A percentile compares a stretch with the other conserved stretches of the same genome.
phyloP scores from a whole-genome alignment of 2,888 invertebrate genomes.

The Alentia gelatinosa region DNA sequence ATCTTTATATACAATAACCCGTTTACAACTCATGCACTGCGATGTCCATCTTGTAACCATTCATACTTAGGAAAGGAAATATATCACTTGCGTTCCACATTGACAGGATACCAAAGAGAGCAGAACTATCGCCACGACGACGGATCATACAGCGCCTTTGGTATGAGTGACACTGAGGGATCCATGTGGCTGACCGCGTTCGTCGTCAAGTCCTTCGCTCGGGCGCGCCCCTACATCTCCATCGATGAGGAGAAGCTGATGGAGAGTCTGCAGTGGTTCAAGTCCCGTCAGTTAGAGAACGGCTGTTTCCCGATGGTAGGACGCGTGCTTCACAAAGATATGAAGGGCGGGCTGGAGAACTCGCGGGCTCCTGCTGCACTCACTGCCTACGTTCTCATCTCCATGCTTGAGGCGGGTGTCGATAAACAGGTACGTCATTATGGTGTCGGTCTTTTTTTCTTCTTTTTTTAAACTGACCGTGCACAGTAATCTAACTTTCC shows the following conservation, averaged over 20 bases:
- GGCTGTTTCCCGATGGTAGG: slow-evolving; percentile 86
- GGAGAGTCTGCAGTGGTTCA: slow-evolving; percentile 70
- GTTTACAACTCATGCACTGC: too few species aligned
- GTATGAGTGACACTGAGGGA: slow-evolving; percentile 70
- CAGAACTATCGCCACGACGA: slow-evolving; percentile 88
- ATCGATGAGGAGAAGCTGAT: slow-evolving; percentile 84
- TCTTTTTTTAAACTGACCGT: too few species aligned
- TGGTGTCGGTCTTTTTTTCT: too few species aligned
- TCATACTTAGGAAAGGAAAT: too few species aligned
- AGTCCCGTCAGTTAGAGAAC: slow-evolving; percentile 86
- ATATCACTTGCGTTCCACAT: too few species aligned
- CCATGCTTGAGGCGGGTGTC: slow-evolving; percentile 73
- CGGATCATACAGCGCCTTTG: slow-evolving; percentile 79
- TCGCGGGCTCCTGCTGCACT: slow-evolving; percentile 67
- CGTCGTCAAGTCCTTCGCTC: slow-evolving; percentile 86
- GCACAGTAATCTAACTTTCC: too few species aligned
- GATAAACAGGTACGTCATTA: slow-evolving; percentile 70
- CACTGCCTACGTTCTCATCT: slow-evolving; percentile 76
- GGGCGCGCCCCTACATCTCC: slow-evolving; percentile 81
- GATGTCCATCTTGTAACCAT: too few species aligned
- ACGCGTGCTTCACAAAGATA: slow-evolving; percentile 66
- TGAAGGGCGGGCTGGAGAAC: slow-evolving; percentile 75
- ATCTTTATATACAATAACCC: too few species aligned
- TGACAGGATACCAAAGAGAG: slow-evolving; percentile 90
- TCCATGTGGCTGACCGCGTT: slow-evolving; percentile 86